phyloP scores from a whole-genome alignment of 1,140 invertebrate genomes.

The Aethina tumida region DNA sequence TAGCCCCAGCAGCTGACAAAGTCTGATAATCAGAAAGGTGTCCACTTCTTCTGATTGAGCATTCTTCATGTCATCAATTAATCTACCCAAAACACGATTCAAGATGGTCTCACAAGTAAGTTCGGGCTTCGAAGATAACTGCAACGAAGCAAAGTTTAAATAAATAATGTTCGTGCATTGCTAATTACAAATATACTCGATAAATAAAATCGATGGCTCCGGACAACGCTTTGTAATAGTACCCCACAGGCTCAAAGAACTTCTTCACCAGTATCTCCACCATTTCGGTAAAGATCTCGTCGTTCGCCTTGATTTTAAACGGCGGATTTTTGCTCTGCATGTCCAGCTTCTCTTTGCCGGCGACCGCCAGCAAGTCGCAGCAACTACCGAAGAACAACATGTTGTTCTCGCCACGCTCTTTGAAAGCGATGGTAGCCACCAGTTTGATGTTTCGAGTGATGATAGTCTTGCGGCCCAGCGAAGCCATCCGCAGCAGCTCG shows the following conservation, averaged over 20 bases:
- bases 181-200: conserved; percentile 14
- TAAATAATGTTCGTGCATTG: neutral
- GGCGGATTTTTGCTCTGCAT: conserved; percentile 20
- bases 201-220: conserved; percentile 24
- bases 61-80: conserved; percentile 3
- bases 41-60: conserved; percentile 6
- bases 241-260: conserved; percentile 18
- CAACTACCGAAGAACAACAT: conserved; percentile 21
- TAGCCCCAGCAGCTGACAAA: conserved; percentile 24
- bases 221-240: conserved; percentile 21
- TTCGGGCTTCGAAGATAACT: conserved; percentile 29
- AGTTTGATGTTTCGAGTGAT: conserved; percentile 28
- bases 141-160: conserved; percentile 10
- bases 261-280: conserved; percentile 18
- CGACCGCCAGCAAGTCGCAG: conserved; percentile 21
- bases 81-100: conserved; percentile 12
- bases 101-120: conserved; percentile 22
- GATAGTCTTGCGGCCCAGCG: conserved; percentile 23
- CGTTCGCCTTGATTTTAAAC: conserved; percentile 22
- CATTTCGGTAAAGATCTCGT: conserved; percentile 22
- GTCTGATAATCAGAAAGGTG: conserved; percentile 17
- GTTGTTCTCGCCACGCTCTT: conserved; percentile 17
- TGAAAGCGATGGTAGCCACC: conserved; percentile 19
- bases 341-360: conserved; percentile 21
- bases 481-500: conserved; percentile 25